A percentile compares a stretch with the other conserved stretches of the same genome.
Conservation (phyloP, 2,888 invertebrate genomes). For the Leptarthrus brevirostris region DNA sequence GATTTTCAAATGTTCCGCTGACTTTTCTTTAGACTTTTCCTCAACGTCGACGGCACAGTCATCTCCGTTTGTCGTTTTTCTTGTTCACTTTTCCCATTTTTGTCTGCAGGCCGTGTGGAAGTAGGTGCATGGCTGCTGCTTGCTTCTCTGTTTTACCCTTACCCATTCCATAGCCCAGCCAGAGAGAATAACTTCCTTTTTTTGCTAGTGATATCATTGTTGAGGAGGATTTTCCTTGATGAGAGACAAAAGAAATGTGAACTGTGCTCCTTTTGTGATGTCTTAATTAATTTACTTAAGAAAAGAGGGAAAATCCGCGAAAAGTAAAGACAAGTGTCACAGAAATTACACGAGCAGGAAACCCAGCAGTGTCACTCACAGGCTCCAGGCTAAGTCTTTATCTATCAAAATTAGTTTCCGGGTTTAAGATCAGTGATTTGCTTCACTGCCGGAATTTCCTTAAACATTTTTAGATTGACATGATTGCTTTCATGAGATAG, state of each 20-base stretch:
- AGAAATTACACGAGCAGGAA: background rate
- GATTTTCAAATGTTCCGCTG: slow-evolving; percentile 44
- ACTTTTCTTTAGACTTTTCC: slow-evolving; percentile 47
- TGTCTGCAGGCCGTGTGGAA: slow-evolving; percentile 33
- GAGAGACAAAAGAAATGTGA: slow-evolving; percentile 48
- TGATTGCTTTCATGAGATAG: no score
- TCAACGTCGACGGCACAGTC: slow-evolving; percentile 40
- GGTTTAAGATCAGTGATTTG: background rate
- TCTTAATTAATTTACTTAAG: slow-evolving; percentile 49
- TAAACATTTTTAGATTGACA: no score
- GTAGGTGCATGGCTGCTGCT: slow-evolving; percentile 30
- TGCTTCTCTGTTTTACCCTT: background rate
- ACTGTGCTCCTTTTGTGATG: slow-evolving; percentile 43
- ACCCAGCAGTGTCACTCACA: slow-evolving; percentile 6
- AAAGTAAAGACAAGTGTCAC: slow-evolving; percentile 37
- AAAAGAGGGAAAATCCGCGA: slow-evolving; percentile 31
- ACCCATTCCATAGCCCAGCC: no score
- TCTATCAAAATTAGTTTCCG: background rate
- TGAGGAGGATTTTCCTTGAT: slow-evolving; percentile 25
- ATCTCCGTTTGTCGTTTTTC: slow-evolving; percentile 15
- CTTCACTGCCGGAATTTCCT: background rate
- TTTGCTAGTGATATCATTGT: slow-evolving; percentile 11
- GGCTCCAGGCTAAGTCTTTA: background rate
- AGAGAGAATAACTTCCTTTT: background rate
- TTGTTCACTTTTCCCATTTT: slow-evolving; percentile 21